Conservation (phyloP, 2,888 invertebrate genomes). For the Erebia palarica region DNA sequence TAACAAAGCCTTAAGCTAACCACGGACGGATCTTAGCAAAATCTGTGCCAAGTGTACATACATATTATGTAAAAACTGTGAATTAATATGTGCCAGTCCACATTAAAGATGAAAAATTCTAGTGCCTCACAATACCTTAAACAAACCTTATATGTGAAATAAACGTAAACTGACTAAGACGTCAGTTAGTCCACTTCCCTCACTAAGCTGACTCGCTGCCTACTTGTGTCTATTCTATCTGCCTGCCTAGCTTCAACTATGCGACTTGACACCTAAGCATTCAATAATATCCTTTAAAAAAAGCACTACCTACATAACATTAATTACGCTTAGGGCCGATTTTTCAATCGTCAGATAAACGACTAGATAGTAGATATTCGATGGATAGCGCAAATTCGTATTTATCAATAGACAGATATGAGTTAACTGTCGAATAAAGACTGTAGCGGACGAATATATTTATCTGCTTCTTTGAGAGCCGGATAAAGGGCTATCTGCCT, state of each 20-base stretch:
- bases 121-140: slow-evolving; percentile 71
- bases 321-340: slow-evolving; percentile 7
- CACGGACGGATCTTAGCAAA: slow-evolving; percentile 9
- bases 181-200: slow-evolving; percentile 72
- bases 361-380: too few relatives aligned
- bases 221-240: slow-evolving; percentile 72
- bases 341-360: too few relatives aligned
- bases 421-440: too few relatives aligned
- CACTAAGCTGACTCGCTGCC: slow-evolving; percentile 72
- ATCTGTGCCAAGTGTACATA: slow-evolving; percentile 13
- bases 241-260: slow-evolving; percentile 80
- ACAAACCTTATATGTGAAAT: slow-evolving; percentile 65
- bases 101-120: slow-evolving; percentile 47
- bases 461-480: too few relatives aligned
- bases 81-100: slow-evolving; percentile 41
- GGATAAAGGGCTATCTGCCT: too few relatives aligned
- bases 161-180: slow-evolving; percentile 54
- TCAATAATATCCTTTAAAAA: slow-evolving; percentile 57
- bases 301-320: background rate
- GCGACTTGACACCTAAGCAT: slow-evolving; percentile 79
- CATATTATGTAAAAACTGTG: slow-evolving; percentile 72
- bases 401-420: too few relatives aligned
- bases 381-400: too few relatives aligned
- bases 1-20: slow-evolving; percentile 13
- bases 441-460: too few relatives aligned